These are phyloP conservation scores for Xyrauchen texanus DNA, from an alignment of 2,113 vertebrate species.

Conservation along the genomic window DNA sequence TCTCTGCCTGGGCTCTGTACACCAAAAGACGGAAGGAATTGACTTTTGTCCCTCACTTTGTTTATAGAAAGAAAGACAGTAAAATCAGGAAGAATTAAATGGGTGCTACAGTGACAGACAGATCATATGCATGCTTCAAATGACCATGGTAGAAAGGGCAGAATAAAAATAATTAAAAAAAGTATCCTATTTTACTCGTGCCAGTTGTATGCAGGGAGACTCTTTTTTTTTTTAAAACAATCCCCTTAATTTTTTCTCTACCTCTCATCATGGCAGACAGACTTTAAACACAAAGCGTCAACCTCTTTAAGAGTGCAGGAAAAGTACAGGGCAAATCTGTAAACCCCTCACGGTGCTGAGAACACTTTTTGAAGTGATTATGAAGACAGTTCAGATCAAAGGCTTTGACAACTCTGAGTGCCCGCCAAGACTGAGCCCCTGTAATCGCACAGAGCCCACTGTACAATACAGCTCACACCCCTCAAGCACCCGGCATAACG, in stretches of 20 bases:
- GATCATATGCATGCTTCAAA: not conserved
- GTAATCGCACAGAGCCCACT: constrained; percentile 71
- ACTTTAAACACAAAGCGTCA: constrained; percentile 46
- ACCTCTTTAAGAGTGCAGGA: constrained; percentile 47
- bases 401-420: constrained; percentile 74
- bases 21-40: constrained; percentile 20
- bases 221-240: too few species aligned
- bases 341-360: constrained; percentile 69
- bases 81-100: constrained; percentile 13
- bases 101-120: not conserved
- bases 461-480: constrained; percentile 56
- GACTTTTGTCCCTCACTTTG: constrained; percentile 33
- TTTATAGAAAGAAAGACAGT: constrained; percentile 16
- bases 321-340: constrained; percentile 62
- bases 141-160: constrained; percentile 20
- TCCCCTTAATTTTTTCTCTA: constrained; percentile 2
- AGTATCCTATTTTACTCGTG: too few species aligned
- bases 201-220: too few species aligned
- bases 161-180: not conserved
- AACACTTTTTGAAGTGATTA: constrained; percentile 74
- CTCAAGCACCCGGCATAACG: constrained; percentile 60
- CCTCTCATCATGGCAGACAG: constrained; percentile 35
- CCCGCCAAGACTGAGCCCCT: constrained; percentile 67
- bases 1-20: constrained; percentile 39
- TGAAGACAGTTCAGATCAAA: constrained; percentile 77